Percentiles rank a stretch among this genome's conserved stretches.
Conservation (phyloP, 2,888 invertebrate species). For the Prenolepis imparis region DNA sequence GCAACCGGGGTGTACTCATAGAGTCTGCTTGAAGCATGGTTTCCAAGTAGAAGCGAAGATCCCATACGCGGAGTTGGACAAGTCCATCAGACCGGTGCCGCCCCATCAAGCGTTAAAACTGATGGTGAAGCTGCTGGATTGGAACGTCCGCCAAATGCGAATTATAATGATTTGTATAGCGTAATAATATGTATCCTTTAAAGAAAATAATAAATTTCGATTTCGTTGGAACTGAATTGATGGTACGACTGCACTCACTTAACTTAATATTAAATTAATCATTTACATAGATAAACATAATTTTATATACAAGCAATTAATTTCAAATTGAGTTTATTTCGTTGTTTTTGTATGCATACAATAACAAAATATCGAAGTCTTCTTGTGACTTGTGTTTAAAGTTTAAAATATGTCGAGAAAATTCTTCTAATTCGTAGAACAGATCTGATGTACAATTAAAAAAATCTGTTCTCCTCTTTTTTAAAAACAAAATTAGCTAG, state of each 20-base stretch:
- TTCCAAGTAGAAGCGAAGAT: slow-evolving; percentile 90
- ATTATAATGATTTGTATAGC: slow-evolving; percentile 61
- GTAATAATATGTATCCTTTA: slow-evolving; percentile 33
- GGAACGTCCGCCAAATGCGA: slow-evolving; percentile 80
- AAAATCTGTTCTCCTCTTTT: background rate
- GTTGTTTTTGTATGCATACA: background rate
- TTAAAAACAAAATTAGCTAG: background rate
- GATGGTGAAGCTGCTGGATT: slow-evolving; percentile 87
- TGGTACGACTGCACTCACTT: background rate
- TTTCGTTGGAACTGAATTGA: slow-evolving; percentile 30
- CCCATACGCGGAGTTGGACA: slow-evolving; percentile 91
- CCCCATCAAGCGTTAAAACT: slow-evolving; percentile 92
- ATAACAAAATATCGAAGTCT: background rate
- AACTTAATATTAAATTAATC: background rate
- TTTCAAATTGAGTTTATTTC: background rate
- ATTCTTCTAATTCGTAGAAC: background rate
- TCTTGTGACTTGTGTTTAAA: no score
- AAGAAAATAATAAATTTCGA: slow-evolving; percentile 36
- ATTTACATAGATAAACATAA: background rate
- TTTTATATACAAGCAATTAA: background rate
- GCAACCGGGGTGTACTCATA: slow-evolving; percentile 94
- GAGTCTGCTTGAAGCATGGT: slow-evolving; percentile 90
- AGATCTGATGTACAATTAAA: background rate
- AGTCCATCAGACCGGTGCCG: slow-evolving; percentile 89
- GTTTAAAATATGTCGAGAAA: background rate